Conservation (phyloP, 2,888 invertebrate genomes). For the Epirrhoe tristata region DNA sequence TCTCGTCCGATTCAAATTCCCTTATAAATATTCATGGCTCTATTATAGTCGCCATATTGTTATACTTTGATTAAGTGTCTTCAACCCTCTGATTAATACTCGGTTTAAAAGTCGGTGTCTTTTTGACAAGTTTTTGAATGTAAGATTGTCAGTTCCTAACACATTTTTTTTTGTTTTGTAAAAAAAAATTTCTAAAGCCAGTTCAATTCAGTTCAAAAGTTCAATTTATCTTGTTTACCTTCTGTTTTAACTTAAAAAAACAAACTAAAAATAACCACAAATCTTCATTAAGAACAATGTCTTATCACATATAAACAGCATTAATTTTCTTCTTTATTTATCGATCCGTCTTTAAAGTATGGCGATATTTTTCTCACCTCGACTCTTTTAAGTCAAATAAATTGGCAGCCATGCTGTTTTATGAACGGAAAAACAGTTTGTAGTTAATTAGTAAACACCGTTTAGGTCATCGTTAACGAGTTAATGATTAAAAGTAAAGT, state of each 20-base stretch:
- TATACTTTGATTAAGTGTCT: slow-evolving; percentile 83
- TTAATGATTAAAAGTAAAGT: neutral
- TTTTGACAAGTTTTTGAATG: slow-evolving; percentile 48
- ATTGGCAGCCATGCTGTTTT: slow-evolving; percentile 28
- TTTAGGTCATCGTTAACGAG: slow-evolving; percentile 56
- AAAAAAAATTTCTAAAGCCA: too few relatives aligned
- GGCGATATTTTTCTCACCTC: slow-evolving; percentile 19
- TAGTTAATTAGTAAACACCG: slow-evolving; percentile 52
- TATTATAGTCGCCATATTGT: slow-evolving; percentile 75
- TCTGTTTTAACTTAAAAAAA: slow-evolving; percentile 8
- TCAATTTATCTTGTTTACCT: neutral
- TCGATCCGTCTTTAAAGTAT: slow-evolving; percentile 7
- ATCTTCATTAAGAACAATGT: slow-evolving; percentile 11
- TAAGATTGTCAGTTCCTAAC: slow-evolving; percentile 6
- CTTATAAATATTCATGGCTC: slow-evolving; percentile 80
- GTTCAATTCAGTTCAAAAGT: too few relatives aligned
- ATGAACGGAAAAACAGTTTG: slow-evolving; percentile 29
- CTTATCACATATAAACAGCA: slow-evolving; percentile 11
- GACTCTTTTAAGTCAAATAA: slow-evolving; percentile 26
- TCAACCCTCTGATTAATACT: slow-evolving; percentile 73
- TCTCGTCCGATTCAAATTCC: slow-evolving; percentile 67
- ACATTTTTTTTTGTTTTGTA: neutral
- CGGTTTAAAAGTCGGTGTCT: slow-evolving; percentile 42
- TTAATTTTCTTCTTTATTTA: slow-evolving; percentile 7
- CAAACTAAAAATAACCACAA: neutral